These are phyloP conservation scores for Greenwoodochromis staneri DNA, from an alignment of 2,113 vertebrate genomes.

Conservation along the genomic window DNA sequence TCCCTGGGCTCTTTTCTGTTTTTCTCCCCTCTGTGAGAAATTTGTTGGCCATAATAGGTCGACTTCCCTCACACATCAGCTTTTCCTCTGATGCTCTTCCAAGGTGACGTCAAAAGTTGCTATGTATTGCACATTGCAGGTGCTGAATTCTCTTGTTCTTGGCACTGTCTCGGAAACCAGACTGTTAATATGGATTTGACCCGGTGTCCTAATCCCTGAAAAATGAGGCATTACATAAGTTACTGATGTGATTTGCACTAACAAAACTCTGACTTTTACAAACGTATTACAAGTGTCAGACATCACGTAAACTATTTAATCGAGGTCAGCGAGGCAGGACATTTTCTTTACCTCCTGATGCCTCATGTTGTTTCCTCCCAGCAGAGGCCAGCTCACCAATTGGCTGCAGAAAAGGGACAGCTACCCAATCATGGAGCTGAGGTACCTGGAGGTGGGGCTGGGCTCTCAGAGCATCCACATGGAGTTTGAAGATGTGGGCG, in stretches of 20 bases:
- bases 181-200: not conserved
- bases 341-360: not conserved
- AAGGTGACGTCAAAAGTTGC: not conserved
- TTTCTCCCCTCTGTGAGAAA: not conserved
- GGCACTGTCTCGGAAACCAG: not conserved
- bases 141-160: not conserved
- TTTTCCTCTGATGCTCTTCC: not conserved
- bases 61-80: not conserved
- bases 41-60: not conserved
- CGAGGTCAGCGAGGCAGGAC: not conserved
- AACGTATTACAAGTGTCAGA: not conserved
- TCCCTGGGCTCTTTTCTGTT: not conserved
- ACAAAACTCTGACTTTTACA: not conserved
- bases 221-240: not conserved
- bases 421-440: constrained; percentile 74
- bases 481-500: constrained; percentile 74
- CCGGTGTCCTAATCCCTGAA: not conserved
- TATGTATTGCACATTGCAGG: not conserved
- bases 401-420: constrained; percentile 80
- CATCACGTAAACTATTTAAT: not conserved
- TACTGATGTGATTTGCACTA: not conserved
- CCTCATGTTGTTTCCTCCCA: not conserved
- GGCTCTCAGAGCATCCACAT: constrained; percentile 82
- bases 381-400: constrained; percentile 77
- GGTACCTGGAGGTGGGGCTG: constrained; percentile 83